A percentile compares a stretch with the other conserved stretches of the same genome.
These are phyloP conservation scores for Pseudomyrmex flavicornis DNA, from an alignment of 1,140 invertebrate genomes.

Conservation along the genomic window DNA sequence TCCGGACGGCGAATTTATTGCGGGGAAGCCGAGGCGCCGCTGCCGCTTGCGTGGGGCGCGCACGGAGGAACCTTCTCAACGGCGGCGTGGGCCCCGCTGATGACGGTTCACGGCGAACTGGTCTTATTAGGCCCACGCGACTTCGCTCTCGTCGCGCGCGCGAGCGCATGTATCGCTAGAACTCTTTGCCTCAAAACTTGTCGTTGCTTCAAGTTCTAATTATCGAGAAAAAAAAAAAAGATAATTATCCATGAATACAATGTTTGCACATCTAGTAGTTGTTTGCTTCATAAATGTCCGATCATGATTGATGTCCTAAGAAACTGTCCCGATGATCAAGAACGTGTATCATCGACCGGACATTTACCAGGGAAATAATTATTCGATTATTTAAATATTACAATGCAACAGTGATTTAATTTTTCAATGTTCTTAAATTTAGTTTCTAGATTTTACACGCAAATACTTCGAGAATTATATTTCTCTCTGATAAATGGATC, in stretches of 20 bases:
- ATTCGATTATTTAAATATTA: too few species aligned
- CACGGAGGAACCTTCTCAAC: constrained; percentile 2
- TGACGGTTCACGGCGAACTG: constrained; percentile 37
- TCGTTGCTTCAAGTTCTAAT: constrained; percentile 7
- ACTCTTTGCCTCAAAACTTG: background rate
- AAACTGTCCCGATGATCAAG: too few species aligned
- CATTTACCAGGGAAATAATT: too few species aligned
- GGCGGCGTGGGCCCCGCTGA: constrained; percentile 47
- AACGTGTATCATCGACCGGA: too few species aligned
- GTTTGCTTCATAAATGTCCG: too few species aligned
- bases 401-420: too few species aligned
- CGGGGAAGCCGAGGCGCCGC: background rate
- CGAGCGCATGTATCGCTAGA: background rate
- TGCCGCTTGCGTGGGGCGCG: constrained; percentile 7
- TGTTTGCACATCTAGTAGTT: too few species aligned
- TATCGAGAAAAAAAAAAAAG: background rate
- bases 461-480: too few species aligned
- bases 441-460: too few species aligned
- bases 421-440: too few species aligned
- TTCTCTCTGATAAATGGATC: too few species aligned
- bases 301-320: too few species aligned
- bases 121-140: constrained; percentile 60
- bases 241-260: background rate
- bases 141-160: constrained; percentile 3
- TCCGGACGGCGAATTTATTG: constrained; percentile 41